Percentiles rank a stretch among this genome's conserved stretches.
Conservation (phyloP, 2,888 invertebrate genomes). For the Colletes collaris region DNA sequence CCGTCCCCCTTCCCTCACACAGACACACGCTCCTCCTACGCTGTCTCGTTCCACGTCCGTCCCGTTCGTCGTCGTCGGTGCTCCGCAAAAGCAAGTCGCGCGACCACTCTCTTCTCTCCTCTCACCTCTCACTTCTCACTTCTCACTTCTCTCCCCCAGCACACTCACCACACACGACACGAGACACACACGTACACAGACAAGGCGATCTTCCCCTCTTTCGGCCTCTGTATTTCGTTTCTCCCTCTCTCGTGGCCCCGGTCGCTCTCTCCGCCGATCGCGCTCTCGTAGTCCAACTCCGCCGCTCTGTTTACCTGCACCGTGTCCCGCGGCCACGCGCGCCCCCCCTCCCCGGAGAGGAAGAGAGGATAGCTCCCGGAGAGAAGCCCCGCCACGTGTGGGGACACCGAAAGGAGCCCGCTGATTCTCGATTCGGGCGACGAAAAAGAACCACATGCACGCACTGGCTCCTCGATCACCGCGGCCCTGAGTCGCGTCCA, state of each 20-base stretch:
- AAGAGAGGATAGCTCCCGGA: no score
- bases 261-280: slow-evolving; percentile 27
- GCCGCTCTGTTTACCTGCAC: slow-evolving; percentile 29
- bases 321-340: slow-evolving; percentile 44
- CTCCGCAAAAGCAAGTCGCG: slow-evolving; percentile 1
- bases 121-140: no score
- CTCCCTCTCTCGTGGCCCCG: slow-evolving; percentile 12
- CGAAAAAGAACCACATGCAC: slow-evolving; percentile 1
- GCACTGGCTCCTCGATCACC: slow-evolving; percentile 24
- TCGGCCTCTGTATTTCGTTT: neutral
- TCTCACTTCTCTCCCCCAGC: no score
- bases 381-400: no score
- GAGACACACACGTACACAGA: slow-evolving; percentile 3
- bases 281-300: slow-evolving; percentile 19
- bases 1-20: slow-evolving; percentile 49
- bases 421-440: no score
- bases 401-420: no score
- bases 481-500: neutral
- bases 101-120: neutral
- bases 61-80: slow-evolving; percentile 12
- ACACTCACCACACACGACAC: no score
- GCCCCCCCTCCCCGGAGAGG: slow-evolving; percentile 17
- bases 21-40: slow-evolving; percentile 56
- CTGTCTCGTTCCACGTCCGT: slow-evolving; percentile 15
- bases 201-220: slow-evolving; percentile 43